Percentiles rank a stretch among this genome's conserved stretches.
Evolutionary conservation across 2,888 invertebrate species (phyloP).

Genomic region (Aphodius sticticus): DNA sequence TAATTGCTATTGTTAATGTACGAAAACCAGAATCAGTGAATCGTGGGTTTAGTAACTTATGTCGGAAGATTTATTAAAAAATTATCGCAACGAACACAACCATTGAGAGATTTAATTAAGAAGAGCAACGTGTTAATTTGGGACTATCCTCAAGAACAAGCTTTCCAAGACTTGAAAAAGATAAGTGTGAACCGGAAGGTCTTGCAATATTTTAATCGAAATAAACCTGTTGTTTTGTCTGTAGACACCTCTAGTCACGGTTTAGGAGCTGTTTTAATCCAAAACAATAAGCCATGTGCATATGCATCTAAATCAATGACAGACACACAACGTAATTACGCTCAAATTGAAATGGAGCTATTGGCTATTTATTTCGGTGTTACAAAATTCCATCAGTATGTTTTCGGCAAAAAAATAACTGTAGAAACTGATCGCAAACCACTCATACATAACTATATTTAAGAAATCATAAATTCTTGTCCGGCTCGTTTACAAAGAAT

Average conservation of each 20-base stretch:
- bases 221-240: slow-evolving; percentile 39
- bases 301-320: slow-evolving; percentile 45
- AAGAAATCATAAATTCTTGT: neutral
- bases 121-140: slow-evolving; percentile 41
- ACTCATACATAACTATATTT: neutral
- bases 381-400: slow-evolving; percentile 44
- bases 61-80: slow-evolving; percentile 46
- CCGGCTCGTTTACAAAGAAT: slow-evolving; percentile 6
- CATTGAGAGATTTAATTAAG: slow-evolving; percentile 42
- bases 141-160: slow-evolving; percentile 26
- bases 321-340: slow-evolving; percentile 42
- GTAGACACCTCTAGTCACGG: slow-evolving; percentile 46
- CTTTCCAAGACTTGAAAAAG: neutral
- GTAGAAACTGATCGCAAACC: slow-evolving; percentile 48
- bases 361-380: slow-evolving; percentile 41
- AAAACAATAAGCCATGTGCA: slow-evolving; percentile 43
- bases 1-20: too few relatives aligned
- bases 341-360: slow-evolving; percentile 47
- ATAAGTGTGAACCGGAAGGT: slow-evolving; percentile 7
- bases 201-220: slow-evolving; percentile 41
- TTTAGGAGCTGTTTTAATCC: slow-evolving; percentile 45
- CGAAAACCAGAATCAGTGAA: neutral
- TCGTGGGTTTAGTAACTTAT: slow-evolving; percentile 33
- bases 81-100: slow-evolving; percentile 35
- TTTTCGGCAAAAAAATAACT: slow-evolving; percentile 40